A percentile compares a stretch with the other conserved stretches of the same genome.
These are phyloP conservation scores for Melospiza melodia DNA, from an alignment of 2,113 vertebrate species.

Conservation along the genomic window DNA sequence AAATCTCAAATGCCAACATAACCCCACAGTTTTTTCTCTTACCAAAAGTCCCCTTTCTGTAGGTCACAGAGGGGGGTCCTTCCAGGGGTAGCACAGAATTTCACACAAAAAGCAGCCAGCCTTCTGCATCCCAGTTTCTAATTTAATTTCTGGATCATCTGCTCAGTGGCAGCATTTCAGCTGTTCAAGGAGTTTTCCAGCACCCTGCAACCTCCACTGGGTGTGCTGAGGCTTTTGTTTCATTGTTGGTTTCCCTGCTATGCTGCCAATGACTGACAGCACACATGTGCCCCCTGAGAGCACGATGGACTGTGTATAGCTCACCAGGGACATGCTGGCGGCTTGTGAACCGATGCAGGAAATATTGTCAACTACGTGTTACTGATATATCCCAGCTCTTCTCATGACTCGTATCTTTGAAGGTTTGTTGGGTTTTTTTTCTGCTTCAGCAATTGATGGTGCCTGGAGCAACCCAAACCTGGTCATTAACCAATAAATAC, in stretches of 20 bases:
- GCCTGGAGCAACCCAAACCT: background rate
- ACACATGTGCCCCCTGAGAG: slow-evolving; percentile 4
- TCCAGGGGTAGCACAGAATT: background rate
- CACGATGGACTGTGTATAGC: background rate
- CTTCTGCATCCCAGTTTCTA: background rate
- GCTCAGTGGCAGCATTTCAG: background rate
- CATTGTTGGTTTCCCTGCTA: background rate
- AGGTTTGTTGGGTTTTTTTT: background rate
- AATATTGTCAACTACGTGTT: slow-evolving; percentile 61
- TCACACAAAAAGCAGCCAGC: background rate
- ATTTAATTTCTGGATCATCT: background rate
- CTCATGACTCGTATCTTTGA: slow-evolving; percentile 44
- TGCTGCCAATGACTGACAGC: slow-evolving; percentile 46
- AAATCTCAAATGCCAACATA: background rate
- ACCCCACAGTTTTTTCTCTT: background rate
- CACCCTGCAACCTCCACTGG: background rate
- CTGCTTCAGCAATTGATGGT: background rate
- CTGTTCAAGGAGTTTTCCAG: background rate
- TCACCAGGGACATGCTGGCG: slow-evolving; percentile 3
- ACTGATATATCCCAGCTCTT: slow-evolving; percentile 63
- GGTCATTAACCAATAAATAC: background rate
- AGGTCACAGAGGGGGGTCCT: background rate
- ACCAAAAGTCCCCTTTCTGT: background rate
- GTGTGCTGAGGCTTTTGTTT: background rate
- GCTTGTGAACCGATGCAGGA: slow-evolving; percentile 33